A percentile compares a stretch with the other conserved stretches of the same genome.
Evolutionary conservation across 1,140 invertebrate genomes (phyloP).

Genomic region (Megalonaias nervosa): DNA sequence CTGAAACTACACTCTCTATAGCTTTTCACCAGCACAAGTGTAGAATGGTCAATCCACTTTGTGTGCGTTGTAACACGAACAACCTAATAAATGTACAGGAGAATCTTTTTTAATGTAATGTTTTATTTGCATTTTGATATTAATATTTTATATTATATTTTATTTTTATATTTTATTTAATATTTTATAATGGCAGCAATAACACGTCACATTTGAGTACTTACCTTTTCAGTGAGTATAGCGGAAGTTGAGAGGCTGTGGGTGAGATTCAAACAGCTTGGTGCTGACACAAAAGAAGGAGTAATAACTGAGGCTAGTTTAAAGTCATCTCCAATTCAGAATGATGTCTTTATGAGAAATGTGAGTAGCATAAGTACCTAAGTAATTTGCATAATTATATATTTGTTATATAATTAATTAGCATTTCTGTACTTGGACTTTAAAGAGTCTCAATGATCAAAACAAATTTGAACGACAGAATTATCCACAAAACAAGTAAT

Average conservation of each 20-base stretch:
- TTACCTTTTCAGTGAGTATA: constrained; percentile 61
- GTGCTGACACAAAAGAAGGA: constrained; percentile 56
- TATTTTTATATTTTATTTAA: not conserved
- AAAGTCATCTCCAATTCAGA: constrained; percentile 36
- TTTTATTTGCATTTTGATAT: not conserved
- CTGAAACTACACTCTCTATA: too few species aligned
- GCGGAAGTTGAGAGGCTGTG: constrained; percentile 68
- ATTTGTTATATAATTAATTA: too few species aligned
- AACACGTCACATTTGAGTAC: not conserved
- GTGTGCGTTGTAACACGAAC: not conserved
- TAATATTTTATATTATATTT: not conserved
- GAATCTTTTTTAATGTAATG: not conserved
- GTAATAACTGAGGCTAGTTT: constrained; percentile 45
- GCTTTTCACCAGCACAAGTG: too few species aligned
- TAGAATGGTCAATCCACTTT: not conserved
- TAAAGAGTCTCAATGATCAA: too few species aligned
- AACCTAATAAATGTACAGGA: not conserved
- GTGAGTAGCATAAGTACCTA: constrained; percentile 31
- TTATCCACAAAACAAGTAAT: too few species aligned
- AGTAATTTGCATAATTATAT: too few species aligned
- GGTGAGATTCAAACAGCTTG: constrained; percentile 65
- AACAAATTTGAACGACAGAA: too few species aligned
- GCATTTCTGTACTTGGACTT: too few species aligned
- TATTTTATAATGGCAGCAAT: not conserved
- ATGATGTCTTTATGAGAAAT: constrained; percentile 63